Evolutionary conservation across 2,888 invertebrate genomes (phyloP), one percentile per base, ranked within the genome.

Genomic region (Volucella bombylans): DNA sequence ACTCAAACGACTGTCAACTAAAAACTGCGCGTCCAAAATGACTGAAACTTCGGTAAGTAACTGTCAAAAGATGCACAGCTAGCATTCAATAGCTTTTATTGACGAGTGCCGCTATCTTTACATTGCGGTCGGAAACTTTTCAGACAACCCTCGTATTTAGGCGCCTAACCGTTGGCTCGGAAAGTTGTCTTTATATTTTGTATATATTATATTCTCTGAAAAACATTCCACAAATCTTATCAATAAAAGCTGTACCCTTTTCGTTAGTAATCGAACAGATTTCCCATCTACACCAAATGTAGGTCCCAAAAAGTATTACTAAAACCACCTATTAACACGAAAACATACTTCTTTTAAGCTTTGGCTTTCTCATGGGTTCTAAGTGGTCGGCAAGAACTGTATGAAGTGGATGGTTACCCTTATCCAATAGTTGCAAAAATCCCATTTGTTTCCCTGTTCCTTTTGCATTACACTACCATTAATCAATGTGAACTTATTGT

Each of bases 281-380:
- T 50, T 50, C 15, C 50, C 50, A 14, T 57, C 57, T 57, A 57
- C 57, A 57, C 57, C 15, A 11, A 57, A 39, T 57, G 38, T 15
- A 57, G 57, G 39, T 57, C 15, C 12, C 14, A 57, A 39, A 39
- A 57, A 57, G 39, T 39, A 57, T 57, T 57, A 15, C 57, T 57
- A 39, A 38, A 57, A n/a, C 57, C 57, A 12, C 15, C 50, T 50
- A 50, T 50, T 14, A 50, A 15, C 15, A 14, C 50, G 14, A 50
- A 50, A 14, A 50, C n/a, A 15, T 50, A 50, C 14, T 50, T 50
- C 12, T 50, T 50, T 50, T n/a, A 9, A 6, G 50, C 50, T 15
- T 50, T 50, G 14, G n/a, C n/a, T n/a, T n/a, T n/a, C 15, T 3
- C 50, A 50, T 14, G 12, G 50, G 50, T 50, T 15, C 50, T 50